A percentile compares a stretch with the other conserved stretches of the same genome.
Conservation (phyloP, 2,113 vertebrate genomes). For the Thinocorus orbignyianus region DNA sequence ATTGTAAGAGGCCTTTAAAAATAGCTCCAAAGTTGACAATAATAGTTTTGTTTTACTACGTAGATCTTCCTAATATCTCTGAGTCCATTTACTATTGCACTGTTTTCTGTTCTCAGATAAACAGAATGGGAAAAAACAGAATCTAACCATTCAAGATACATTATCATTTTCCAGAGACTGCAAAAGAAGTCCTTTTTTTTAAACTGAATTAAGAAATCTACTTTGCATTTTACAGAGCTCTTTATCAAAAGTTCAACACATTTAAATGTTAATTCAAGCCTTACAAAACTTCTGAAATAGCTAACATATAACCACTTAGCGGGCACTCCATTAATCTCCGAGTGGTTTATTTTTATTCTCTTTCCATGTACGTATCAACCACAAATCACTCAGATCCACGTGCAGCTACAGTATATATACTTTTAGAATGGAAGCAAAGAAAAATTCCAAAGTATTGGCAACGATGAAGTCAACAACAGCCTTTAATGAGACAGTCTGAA, state of each 20-base stretch:
- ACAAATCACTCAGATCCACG: not conserved
- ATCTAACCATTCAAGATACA: not conserved
- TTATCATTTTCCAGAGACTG: not conserved
- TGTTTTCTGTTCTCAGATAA: not conserved
- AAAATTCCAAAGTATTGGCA: not conserved
- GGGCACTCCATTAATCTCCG: not conserved
- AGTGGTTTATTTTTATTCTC: not conserved
- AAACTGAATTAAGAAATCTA: not conserved
- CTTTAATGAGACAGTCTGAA: not conserved
- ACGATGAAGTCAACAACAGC: not conserved
- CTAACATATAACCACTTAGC: not conserved
- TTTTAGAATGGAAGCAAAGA: not conserved
- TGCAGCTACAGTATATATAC: not conserved
- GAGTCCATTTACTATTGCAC: not conserved
- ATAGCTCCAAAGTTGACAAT: not conserved
- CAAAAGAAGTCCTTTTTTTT: not conserved
- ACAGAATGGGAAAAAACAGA: not conserved
- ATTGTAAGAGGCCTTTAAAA: not conserved
- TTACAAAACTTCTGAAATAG: not conserved
- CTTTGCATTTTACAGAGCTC: not conserved
- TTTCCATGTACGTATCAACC: not conserved
- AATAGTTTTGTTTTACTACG: not conserved
- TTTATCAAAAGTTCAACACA: not conserved
- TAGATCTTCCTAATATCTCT: not conserved
- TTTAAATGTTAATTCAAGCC: not conserved